Percentiles rank a stretch among this genome's conserved stretches.
Evolutionary conservation across 2,797 vertebrate genomes (phyloP).

Genomic region (Cyclopterus lumpus): DNA sequence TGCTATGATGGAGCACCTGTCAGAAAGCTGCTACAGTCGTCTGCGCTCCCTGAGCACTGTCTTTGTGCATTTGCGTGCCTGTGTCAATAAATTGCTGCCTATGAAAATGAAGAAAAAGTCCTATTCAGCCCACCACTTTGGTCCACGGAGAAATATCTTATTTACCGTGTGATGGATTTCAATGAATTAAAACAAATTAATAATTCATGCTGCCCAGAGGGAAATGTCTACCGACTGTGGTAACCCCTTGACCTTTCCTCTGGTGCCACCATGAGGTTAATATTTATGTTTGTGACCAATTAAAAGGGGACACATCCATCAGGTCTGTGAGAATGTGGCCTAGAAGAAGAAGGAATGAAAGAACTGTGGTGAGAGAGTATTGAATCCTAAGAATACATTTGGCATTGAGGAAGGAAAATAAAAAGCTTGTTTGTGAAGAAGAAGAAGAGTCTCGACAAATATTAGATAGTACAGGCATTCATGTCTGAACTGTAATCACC

Average conservation of each 20-base stretch:
- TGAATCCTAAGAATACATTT: not conserved
- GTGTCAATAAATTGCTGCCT: conserved; percentile 25
- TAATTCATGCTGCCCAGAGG: not conserved
- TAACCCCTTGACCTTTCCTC: not conserved
- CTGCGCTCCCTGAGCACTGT: conserved; percentile 20
- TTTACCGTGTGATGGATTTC: not conserved
- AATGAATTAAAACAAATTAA: not conserved
- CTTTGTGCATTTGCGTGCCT: conserved; percentile 15
- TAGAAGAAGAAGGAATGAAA: not conserved
- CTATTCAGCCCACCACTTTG: not conserved
- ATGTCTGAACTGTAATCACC: not conserved
- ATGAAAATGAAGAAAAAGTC: not conserved
- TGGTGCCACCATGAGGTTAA: not conserved
- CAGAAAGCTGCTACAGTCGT: conserved; percentile 28
- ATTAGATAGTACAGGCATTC: not conserved
- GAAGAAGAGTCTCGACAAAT: not conserved
- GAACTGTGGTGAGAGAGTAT: not conserved
- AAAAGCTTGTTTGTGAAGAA: not conserved
- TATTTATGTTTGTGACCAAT: not conserved
- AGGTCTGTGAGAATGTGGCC: not conserved
- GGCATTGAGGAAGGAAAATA: not conserved
- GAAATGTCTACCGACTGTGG: not conserved
- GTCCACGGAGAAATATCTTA: not conserved
- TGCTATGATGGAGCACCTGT: conserved; percentile 47
- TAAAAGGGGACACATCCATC: not conserved